These are phyloP conservation scores for Pristionchus pacificus DNA, from an alignment of 1,140 invertebrate species.

Conservation along the genomic window DNA sequence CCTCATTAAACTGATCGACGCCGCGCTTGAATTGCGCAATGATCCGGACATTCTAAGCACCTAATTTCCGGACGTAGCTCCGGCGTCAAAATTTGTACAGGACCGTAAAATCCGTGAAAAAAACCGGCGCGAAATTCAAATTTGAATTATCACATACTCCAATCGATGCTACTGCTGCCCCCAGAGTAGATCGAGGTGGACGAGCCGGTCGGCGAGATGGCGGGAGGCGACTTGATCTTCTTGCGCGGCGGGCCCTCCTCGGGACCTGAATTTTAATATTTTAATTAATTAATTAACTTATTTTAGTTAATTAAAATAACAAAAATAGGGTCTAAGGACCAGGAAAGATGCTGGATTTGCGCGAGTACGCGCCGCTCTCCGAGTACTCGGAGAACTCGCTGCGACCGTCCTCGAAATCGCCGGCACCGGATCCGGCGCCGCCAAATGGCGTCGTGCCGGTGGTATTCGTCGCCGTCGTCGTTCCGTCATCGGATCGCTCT, in stretches of 20 bases:
- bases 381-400: constrained; percentile 54
- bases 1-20: too few species aligned
- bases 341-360: constrained; percentile 40
- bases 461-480: constrained; percentile 31
- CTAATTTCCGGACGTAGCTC: too few species aligned
- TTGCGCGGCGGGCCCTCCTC: constrained; percentile 57
- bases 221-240: constrained; percentile 56
- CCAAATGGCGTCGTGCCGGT: constrained; percentile 32
- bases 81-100: too few species aligned
- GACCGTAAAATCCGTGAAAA: too few species aligned
- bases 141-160: too few species aligned
- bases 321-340: constrained; percentile 13
- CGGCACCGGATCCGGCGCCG: constrained; percentile 25
- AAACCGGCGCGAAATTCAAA: too few species aligned
- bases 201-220: constrained; percentile 54
- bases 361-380: constrained; percentile 21
- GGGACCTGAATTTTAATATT: constrained; percentile 45
- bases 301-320: constrained; percentile 5
- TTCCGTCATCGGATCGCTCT: constrained; percentile 15
- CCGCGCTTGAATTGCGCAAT: too few species aligned
- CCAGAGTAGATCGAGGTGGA: constrained; percentile 54
- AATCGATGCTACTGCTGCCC: constrained; percentile 50
- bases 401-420: constrained; percentile 34
- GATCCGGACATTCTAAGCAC: too few species aligned
- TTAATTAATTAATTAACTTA: background rate